Evolutionary conservation across 2,797 vertebrate genomes (phyloP).

Genomic region (Sardinella longiceps): DNA sequence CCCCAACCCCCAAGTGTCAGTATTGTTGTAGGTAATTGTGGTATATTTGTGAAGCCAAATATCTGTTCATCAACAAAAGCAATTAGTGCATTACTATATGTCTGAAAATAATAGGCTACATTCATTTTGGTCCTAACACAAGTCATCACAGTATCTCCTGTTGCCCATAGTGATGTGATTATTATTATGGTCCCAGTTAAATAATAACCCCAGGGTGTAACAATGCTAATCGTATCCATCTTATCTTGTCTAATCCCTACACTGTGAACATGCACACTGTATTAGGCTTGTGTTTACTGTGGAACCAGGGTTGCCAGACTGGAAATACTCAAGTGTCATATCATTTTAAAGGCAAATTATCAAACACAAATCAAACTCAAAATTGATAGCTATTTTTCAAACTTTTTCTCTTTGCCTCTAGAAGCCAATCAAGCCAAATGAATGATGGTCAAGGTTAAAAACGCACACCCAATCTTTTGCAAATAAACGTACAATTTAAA

Average conservation of each 20-base stretch:
- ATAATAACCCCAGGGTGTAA: neutral
- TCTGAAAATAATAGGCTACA: neutral
- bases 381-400: too few relatives aligned
- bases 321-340: too few relatives aligned
- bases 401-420: too few relatives aligned
- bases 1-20: neutral
- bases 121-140: neutral
- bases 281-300: neutral
- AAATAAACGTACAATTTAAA: too few relatives aligned
- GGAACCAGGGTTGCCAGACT: too few relatives aligned
- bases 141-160: neutral
- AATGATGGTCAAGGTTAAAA: too few relatives aligned
- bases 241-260: neutral
- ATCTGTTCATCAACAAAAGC: neutral
- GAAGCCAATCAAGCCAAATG: too few relatives aligned
- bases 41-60: neutral
- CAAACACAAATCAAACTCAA: too few relatives aligned
- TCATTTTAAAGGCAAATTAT: too few relatives aligned
- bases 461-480: too few relatives aligned
- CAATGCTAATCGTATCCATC: neutral
- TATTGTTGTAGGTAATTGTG: neutral
- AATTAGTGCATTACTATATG: neutral
- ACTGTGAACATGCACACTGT: neutral
- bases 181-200: neutral
- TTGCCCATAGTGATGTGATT: neutral